phyloP scores from a whole-genome alignment of 1,140 invertebrate species.

The Brachionus calyciflorus region DNA sequence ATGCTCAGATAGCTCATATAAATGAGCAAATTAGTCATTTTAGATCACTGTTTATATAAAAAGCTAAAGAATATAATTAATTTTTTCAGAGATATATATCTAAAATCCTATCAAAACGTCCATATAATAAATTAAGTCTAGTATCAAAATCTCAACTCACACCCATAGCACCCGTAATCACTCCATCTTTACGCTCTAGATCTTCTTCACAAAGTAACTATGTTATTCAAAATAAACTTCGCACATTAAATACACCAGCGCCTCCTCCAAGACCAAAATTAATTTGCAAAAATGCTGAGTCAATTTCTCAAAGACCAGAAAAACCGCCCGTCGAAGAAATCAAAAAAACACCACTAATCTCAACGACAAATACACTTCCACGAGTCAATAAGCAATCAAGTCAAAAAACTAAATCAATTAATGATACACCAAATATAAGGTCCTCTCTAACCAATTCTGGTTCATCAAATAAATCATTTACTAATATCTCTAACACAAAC shows the following conservation, averaged over 20 bases:
- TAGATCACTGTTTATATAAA: too few species aligned
- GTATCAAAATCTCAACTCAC: too few species aligned
- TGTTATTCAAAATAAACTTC: conserved; percentile 17
- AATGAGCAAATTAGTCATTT: too few species aligned
- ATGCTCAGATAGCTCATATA: too few species aligned
- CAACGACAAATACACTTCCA: too few species aligned
- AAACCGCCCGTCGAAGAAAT: background rate
- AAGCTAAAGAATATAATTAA: too few species aligned
- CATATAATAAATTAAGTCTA: background rate
- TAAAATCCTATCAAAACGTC: background rate
- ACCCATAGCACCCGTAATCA: background rate
- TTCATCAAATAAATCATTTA: background rate
- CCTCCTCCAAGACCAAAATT: conserved; percentile 22
- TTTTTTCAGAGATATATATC: conserved; percentile 47
- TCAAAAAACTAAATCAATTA: background rate
- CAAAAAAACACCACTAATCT: too few species aligned
- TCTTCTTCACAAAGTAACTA: background rate
- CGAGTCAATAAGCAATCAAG: too few species aligned
- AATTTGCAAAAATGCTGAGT: background rate
- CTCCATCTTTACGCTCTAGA: background rate
- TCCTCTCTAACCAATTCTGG: background rate
- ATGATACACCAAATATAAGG: background rate
- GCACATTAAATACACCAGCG: background rate
- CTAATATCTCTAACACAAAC: background rate
- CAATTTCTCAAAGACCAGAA: background rate